phyloP scores from a whole-genome alignment of 2,113 vertebrate species.

The Notiomystis cincta region DNA sequence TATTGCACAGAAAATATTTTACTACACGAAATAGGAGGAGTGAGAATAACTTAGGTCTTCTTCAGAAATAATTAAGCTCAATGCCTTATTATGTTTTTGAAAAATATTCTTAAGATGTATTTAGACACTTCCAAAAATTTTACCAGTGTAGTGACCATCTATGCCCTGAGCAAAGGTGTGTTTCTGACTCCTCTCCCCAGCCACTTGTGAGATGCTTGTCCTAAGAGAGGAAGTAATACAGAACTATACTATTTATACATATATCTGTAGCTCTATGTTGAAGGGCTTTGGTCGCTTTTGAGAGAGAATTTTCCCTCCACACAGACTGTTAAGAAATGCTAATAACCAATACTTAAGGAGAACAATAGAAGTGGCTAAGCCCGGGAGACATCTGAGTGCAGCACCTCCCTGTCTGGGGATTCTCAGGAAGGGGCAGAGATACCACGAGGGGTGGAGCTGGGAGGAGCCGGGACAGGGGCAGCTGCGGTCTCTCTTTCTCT shows the following conservation, averaged over 20 bases:
- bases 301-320: too few species aligned
- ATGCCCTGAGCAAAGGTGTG: not conserved
- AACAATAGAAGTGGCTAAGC: too few species aligned
- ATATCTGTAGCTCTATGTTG: not conserved
- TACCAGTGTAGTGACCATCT: not conserved
- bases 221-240: not conserved
- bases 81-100: not conserved
- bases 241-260: accelerated
- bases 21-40: not conserved
- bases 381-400: too few species aligned
- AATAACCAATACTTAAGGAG: too few species aligned
- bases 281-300: too few species aligned
- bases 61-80: not conserved
- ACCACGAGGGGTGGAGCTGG: too few species aligned
- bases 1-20: not conserved
- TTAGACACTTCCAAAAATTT: not conserved
- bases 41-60: not conserved
- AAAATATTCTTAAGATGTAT: not conserved
- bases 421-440: too few species aligned
- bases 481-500: too few species aligned
- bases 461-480: too few species aligned
- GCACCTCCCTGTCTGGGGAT: too few species aligned
- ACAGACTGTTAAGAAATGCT: too few species aligned
- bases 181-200: not conserved
- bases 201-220: not conserved